Base-by-base conservation (phyloP, 2,797 vertebrate genomes). In the Fratercula arctica region DNA sequence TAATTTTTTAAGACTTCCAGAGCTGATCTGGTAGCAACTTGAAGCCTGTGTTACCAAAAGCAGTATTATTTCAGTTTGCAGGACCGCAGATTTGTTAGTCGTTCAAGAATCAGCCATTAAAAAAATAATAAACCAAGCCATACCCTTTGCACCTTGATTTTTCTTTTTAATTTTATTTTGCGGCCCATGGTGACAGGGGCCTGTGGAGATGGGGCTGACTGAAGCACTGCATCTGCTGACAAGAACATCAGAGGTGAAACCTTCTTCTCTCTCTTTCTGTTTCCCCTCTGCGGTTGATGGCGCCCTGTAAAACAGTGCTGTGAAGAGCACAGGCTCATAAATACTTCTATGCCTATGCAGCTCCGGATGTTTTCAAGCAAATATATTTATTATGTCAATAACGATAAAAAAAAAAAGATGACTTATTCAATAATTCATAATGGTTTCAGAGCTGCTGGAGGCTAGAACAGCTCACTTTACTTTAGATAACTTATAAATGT, bases 341-440 rank as follows among this genome's bases (percentile, higher is more conserved):
- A 96, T 96, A 87, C 43, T 96, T 94, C 80, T 63, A 48, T 87
- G 86, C 48, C 80, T 87, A 72, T 70, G 67, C 83, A 89, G 37
- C 64, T 90, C 60, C 2, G 10, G 80, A 93, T 85, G 72, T 96
- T 95, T 95, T 95, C 76, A 94, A 94, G 80, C 4, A 96, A 95
- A 96, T 92, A 92, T 92, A 90, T 93, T 93, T 89, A 93, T 91
- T 93, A 87, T 96, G 95, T 95, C 90, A 95, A 95, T 97, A 96
- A 79, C 12, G 1, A 89, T 93, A 45, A 92, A 96, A 95, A 90
- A 95, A 90, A 90, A 95, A 83, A 85, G 33, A 96, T 97, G 15
- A 85, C 93, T 94, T 95, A 89, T 87, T 96, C 90, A 95, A 79
- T 96, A 96, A 92, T 89, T 96, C 83, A 79, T 95, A 88, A 95